These are phyloP conservation scores for Aegotheles bennettii DNA, from an alignment of 2,113 vertebrate genomes.

Conservation along the genomic window DNA sequence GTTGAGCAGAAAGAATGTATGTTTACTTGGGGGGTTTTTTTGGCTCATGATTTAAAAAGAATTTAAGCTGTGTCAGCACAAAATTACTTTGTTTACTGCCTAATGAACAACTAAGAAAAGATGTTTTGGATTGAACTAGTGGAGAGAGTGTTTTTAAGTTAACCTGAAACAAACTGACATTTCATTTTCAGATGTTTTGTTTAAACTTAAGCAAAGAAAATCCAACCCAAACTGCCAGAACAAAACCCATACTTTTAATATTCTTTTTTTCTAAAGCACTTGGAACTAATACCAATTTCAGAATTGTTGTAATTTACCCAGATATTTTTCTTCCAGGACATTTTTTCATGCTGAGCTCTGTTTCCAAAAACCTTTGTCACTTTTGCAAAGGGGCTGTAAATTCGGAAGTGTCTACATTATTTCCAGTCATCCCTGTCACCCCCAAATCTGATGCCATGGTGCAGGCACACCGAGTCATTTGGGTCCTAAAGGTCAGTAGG, in stretches of 20 bases:
- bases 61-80: not conserved
- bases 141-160: not conserved
- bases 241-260: not conserved
- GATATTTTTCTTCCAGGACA: not conserved
- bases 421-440: not conserved
- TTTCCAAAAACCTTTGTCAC: not conserved
- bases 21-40: not conserved
- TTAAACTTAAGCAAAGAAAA: not conserved
- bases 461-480: not conserved
- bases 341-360: not conserved
- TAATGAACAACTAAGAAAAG: not conserved
- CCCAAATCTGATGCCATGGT: not conserved
- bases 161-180: not conserved
- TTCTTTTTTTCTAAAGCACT: not conserved
- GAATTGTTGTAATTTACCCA: not conserved
- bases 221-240: not conserved
- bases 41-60: not conserved
- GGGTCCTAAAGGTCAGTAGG: not conserved
- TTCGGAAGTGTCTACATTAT: accelerated
- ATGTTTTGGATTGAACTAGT: not conserved
- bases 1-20: not conserved
- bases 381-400: not conserved
- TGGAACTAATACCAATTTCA: not conserved
- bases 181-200: not conserved
- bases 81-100: not conserved